These are phyloP conservation scores for Calyptommatus sinebrachiatus DNA, from an alignment of 2,113 vertebrate genomes.

Conservation along the genomic window DNA sequence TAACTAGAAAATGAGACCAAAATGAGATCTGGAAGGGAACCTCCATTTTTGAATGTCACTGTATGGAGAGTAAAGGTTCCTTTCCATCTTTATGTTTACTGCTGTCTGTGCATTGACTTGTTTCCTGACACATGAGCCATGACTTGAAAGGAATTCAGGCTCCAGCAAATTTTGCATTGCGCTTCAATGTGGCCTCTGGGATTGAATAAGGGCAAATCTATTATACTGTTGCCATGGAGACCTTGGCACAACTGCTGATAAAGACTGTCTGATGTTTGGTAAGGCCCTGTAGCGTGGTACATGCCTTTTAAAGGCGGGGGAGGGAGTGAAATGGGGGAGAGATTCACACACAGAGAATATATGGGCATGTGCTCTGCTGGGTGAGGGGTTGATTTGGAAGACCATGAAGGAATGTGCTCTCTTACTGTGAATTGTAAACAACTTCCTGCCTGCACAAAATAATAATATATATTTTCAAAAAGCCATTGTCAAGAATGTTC, in stretches of 20 bases:
- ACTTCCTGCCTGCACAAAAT: conserved; percentile 56
- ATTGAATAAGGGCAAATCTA: conserved; percentile 91
- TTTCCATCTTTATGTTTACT: conserved; percentile 64
- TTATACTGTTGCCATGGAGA: conserved; percentile 93
- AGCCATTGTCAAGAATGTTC: conserved; percentile 57
- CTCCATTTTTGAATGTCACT: conserved; percentile 77
- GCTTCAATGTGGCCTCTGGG: conserved; percentile 80
- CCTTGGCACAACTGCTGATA: conserved; percentile 85
- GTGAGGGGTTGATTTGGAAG: conserved; percentile 40
- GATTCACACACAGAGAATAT: not conserved
- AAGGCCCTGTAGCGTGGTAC: conserved; percentile 71
- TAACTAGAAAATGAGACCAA: conserved; percentile 74
- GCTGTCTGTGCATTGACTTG: conserved; percentile 71
- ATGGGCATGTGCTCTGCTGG: conserved; percentile 27
- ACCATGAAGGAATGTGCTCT: conserved; percentile 67
- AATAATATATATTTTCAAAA: conserved; percentile 41
- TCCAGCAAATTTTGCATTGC: conserved; percentile 74
- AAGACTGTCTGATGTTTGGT: conserved; percentile 78
- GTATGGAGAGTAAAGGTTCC: conserved; percentile 67
- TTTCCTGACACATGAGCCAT: conserved; percentile 78
- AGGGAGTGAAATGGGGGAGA: not conserved
- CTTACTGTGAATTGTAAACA: conserved; percentile 66
- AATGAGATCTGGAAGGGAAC: conserved; percentile 77
- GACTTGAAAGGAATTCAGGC: conserved; percentile 80
- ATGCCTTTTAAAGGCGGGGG: conserved; percentile 55